Percentiles rank a stretch among this genome's conserved stretches.
Evolutionary conservation across 1,140 invertebrate genomes (phyloP).

Genomic region (Lepeophtheirus salmonis): DNA sequence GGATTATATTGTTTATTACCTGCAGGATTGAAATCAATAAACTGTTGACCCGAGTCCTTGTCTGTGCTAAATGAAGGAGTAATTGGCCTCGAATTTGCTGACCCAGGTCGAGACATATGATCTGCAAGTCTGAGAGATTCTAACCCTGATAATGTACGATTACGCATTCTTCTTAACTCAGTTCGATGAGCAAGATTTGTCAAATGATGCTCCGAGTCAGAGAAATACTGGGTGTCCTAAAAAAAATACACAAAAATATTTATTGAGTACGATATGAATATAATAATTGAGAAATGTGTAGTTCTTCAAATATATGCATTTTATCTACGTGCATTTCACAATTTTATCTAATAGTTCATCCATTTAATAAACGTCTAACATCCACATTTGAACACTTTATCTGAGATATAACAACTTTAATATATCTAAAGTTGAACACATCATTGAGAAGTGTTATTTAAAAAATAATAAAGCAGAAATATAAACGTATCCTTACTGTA

Average conservation of each 20-base stretch:
- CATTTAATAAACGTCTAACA: too few species aligned
- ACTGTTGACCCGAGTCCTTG: conserved; percentile 5
- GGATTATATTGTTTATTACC: conserved; percentile 29
- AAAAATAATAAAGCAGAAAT: too few species aligned
- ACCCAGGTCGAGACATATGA: background rate
- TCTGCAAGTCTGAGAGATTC: background rate
- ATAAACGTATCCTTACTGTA: too few species aligned
- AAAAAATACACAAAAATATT: background rate
- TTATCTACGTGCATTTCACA: background rate
- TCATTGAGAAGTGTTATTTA: too few species aligned
- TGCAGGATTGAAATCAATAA: conserved; percentile 64
- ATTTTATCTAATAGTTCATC: conserved; percentile 3
- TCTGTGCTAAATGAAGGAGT: conserved; percentile 9
- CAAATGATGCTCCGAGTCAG: conserved; percentile 6
- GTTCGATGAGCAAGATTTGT: background rate
- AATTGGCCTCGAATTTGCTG: background rate
- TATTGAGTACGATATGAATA: background rate
- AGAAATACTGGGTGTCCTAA: conserved; percentile 7
- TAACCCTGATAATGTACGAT: conserved; percentile 20
- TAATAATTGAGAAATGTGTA: background rate
- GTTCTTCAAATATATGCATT: too few species aligned
- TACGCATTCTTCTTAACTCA: conserved; percentile 21
- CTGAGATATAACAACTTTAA: too few species aligned
- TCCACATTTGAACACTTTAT: too few species aligned
- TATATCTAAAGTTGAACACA: too few species aligned